These are phyloP conservation scores for Drosophila leontia DNA, from an alignment of 1,140 invertebrate genomes.

Conservation along the genomic window DNA sequence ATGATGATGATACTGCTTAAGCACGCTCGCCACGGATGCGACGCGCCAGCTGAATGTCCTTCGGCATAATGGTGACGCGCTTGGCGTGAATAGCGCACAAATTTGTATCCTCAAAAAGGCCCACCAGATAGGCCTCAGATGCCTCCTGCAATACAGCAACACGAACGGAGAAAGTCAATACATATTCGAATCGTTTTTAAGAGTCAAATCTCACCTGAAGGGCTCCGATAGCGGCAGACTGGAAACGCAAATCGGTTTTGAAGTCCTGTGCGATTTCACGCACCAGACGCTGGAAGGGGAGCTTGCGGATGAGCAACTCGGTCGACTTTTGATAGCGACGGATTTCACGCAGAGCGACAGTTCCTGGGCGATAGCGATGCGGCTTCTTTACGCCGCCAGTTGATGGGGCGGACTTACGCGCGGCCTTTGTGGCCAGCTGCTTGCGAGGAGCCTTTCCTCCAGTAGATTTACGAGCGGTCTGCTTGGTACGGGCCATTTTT, in stretches of 20 bases:
- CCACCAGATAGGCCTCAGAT: slow-evolving; percentile 94
- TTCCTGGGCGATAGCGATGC: slow-evolving; percentile 92
- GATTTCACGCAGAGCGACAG: slow-evolving; percentile 95
- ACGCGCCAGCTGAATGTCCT: slow-evolving; percentile 94
- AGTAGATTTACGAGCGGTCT: slow-evolving; percentile 94
- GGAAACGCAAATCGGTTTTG: slow-evolving; percentile 92
- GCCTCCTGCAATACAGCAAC: slow-evolving; percentile 88
- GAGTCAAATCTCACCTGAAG: slow-evolving; percentile 86
- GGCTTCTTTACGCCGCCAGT: slow-evolving; percentile 92
- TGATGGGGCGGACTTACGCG: slow-evolving; percentile 90
- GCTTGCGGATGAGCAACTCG: slow-evolving; percentile 92
- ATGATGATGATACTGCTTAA: slow-evolving; percentile 82
- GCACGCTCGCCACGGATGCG: slow-evolving; percentile 91
- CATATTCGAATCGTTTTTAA: too few species aligned
- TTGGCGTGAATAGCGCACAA: slow-evolving; percentile 96
- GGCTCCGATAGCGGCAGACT: slow-evolving; percentile 91
- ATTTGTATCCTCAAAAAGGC: slow-evolving; percentile 93
- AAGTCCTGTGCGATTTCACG: slow-evolving; percentile 95
- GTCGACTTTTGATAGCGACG: slow-evolving; percentile 94
- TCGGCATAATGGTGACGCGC: slow-evolving; percentile 96
- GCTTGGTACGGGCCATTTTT: slow-evolving; percentile 93
- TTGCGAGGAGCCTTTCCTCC: slow-evolving; percentile 95
- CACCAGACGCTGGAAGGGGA: slow-evolving; percentile 94
- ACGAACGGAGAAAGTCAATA: background rate
- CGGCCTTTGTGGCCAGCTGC: slow-evolving; percentile 93